Evolutionary conservation across 1,140 invertebrate genomes (phyloP).

Genomic region (Argopecten irradians): DNA sequence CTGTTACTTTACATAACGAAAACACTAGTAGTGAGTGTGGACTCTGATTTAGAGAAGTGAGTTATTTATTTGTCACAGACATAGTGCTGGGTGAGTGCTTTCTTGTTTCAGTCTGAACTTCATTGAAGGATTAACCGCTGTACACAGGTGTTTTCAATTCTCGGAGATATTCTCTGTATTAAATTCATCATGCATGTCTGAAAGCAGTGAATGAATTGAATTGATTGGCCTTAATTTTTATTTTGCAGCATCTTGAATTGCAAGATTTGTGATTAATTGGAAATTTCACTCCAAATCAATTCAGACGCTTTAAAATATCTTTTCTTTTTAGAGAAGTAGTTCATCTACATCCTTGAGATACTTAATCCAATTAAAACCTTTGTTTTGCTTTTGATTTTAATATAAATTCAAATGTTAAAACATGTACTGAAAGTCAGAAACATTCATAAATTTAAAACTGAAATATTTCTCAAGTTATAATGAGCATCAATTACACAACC

Average conservation of each 20-base stretch:
- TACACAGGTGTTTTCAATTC: not conserved
- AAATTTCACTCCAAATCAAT: not conserved
- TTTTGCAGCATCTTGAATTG: not conserved
- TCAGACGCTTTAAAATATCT: too few relatives aligned
- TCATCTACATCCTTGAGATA: too few relatives aligned
- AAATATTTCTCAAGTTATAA: too few relatives aligned
- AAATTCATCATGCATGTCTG: not conserved
- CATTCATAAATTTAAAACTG: too few relatives aligned
- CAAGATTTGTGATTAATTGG: not conserved
- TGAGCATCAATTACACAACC: too few relatives aligned
- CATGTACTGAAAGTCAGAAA: too few relatives aligned
- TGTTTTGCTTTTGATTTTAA: too few relatives aligned
- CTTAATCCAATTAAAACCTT: too few relatives aligned
- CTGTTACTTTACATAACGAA: too few relatives aligned
- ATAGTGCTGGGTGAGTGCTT: constrained; percentile 6
- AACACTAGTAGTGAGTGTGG: not conserved
- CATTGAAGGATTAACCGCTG: not conserved
- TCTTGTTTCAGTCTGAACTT: not conserved
- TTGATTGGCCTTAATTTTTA: not conserved
- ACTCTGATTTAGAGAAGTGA: not conserved
- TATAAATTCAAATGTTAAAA: too few relatives aligned
- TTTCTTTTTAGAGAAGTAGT: too few relatives aligned
- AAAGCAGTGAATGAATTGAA: not conserved
- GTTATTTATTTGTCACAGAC: not conserved
- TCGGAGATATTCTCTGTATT: not conserved